Base-by-base conservation (phyloP, 64 coral and sea anemone species). In the Montipora foliosa region DNA sequence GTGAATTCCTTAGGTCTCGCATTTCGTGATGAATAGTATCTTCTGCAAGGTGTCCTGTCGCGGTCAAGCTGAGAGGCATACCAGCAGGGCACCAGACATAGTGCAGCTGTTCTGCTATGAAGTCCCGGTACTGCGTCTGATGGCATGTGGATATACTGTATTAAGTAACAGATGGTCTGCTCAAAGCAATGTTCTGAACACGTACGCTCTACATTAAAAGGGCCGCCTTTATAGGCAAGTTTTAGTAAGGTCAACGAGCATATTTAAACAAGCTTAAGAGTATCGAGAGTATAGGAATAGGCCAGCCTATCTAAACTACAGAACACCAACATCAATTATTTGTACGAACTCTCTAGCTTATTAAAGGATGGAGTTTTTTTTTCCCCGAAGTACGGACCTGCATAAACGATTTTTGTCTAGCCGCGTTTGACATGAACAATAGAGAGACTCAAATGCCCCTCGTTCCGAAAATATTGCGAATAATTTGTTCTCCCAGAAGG, bases 121-220 rank as follows among this genome's bases (percentile, higher is more conserved):
- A 46, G 74, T 47, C 13, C 13, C 45, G 76, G 70, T 71, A 47
- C 45, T 86, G 60, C 37, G 82, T 86, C 66, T 86, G 82, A 86
- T 86, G 82, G 64, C 82, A 86, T 71, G 45, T 44, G 14, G 21
- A 82, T 62, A 37, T 14, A 37, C 37, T 37, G 37, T 37, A 57
- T 57, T 57, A 45, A 17, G 61, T 17, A 68, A 84, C 29, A 44
- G 67, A 49, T 48, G 14, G 14, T 44, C 44, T 69, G 25, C 44
- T 8, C 64, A 68, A n/a, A 68, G 10, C 4, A 68, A 68, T 68
- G 16, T 68, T 64, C 61, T 15, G 61, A 64, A 64, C 13, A 64
- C 13, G 61, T 16, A 64, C 8, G 61, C 9, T 12, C 8, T 14
- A 64, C 13, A 55, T 55, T 37, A 37, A 37, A 37, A 37, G 37